phyloP scores from a whole-genome alignment of 2,113 vertebrate species.

The Chunga burmeisteri region DNA sequence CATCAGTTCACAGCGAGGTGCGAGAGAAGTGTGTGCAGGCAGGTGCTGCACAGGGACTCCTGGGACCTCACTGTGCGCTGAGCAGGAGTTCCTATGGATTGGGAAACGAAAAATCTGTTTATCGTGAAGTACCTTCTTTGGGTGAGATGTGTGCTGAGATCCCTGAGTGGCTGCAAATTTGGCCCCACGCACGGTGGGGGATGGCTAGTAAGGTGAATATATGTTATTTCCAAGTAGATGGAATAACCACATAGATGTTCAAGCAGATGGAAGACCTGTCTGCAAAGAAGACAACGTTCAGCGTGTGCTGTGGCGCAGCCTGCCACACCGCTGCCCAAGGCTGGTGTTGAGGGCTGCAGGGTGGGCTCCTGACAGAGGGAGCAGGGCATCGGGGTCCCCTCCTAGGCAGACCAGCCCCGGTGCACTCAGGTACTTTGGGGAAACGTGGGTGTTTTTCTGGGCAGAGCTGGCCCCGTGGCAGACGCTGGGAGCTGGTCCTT shows the following conservation, averaged over 20 bases:
- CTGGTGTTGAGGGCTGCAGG: background rate
- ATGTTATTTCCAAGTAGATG: background rate
- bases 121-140: background rate
- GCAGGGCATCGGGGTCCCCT: background rate
- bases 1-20: background rate
- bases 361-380: background rate
- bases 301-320: background rate
- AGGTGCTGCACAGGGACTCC: background rate
- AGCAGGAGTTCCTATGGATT: background rate
- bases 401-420: background rate
- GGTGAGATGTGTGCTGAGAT: background rate
- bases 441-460: background rate
- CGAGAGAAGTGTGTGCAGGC: background rate
- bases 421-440: background rate
- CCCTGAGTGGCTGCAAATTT: background rate
- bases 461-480: rapidly evolving
- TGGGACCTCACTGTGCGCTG: background rate
- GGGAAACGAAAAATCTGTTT: background rate
- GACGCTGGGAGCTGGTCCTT: background rate
- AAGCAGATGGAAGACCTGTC: background rate
- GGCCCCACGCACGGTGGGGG: rapidly evolving
- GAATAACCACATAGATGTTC: background rate
- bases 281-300: background rate
- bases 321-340: background rate
- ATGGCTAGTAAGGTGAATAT: background rate